Conservation (phyloP, 2,113 vertebrate species). For the Propithecus coquereli region DNA sequence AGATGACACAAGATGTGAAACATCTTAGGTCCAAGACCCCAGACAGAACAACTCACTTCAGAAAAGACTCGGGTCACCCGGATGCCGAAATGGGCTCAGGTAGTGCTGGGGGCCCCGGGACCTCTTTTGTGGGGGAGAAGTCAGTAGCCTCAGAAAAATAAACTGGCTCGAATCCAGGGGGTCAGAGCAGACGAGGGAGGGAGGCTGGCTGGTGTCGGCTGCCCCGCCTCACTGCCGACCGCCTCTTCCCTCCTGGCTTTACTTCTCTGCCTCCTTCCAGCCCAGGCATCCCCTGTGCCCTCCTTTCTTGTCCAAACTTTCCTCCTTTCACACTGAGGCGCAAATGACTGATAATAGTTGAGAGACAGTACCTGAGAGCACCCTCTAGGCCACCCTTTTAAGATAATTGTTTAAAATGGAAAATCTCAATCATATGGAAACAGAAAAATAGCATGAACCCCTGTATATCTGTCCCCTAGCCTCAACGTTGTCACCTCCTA, state of each 20-base stretch:
- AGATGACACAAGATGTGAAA: neutral
- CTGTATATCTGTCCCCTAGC: neutral
- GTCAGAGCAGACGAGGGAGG: neutral
- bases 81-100: no score
- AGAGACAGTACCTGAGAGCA: neutral
- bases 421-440: neutral
- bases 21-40: neutral
- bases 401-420: neutral
- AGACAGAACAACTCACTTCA: neutral
- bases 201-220: fast-evolving
- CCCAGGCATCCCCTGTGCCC: neutral
- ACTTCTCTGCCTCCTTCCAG: neutral
- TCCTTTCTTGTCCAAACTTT: neutral
- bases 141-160: neutral
- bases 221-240: neutral
- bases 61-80: neutral
- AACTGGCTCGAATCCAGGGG: neutral
- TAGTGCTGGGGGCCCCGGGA: no score
- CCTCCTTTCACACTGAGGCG: neutral
- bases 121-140: neutral
- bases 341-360: neutral
- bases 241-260: neutral
- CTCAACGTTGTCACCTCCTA: neutral
- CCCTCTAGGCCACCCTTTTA: neutral
- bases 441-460: neutral